Base-by-base conservation (phyloP, 2,113 vertebrate genomes). In the Danionella cerebrum region DNA sequence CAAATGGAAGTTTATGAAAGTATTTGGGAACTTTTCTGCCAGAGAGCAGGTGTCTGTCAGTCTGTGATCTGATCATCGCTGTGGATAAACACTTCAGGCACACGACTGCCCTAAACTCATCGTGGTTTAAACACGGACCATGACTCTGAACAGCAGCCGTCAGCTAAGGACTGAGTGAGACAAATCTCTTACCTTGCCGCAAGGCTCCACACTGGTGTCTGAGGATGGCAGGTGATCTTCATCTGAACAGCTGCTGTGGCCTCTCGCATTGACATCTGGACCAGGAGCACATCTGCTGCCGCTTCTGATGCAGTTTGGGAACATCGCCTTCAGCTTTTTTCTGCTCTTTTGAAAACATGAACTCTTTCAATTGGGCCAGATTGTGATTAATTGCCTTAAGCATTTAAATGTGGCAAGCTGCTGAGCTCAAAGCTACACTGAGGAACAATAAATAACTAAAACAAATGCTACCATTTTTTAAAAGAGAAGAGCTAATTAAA, bases 41-140 rank as follows among this genome's bases (percentile, higher is more conserved):
- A 0, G 60, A 69, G 27, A 35, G 33, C 64, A 67, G 75, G 57
- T 60, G 25, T 52, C 18, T n/a, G 47, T 29, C n/a, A n/a, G n/a
- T n/a, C 50, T 31, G 52, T n/a, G 76, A 70, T 52, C 44, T 25
- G 62, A 67, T 72, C 42, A 74, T 69, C 74, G 55, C 50, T 57
- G 31, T 66, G 38, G 48, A 45, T 65, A 60, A 60, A 54, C 13
- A 41, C 59, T 63, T 16, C 18, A 41, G 35, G 47, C 39, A 14
- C 24, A 14, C 16, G 1, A 54, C 19, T 12, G 47, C n/a, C n/a
- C n/a, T n/a, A n/a, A n/a, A n/a, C n/a, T n/a, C n/a, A n/a, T n/a
- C n/a, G n/a, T n/a, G n/a, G n/a, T 69, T 73, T 38, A 68, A 38
- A 52, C 60, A 74, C 59, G 59, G 22, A 50, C 38, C 36, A 59